Base-by-base conservation (phyloP, 2,888 invertebrate species). In the Eupithecia subfuscata region DNA sequence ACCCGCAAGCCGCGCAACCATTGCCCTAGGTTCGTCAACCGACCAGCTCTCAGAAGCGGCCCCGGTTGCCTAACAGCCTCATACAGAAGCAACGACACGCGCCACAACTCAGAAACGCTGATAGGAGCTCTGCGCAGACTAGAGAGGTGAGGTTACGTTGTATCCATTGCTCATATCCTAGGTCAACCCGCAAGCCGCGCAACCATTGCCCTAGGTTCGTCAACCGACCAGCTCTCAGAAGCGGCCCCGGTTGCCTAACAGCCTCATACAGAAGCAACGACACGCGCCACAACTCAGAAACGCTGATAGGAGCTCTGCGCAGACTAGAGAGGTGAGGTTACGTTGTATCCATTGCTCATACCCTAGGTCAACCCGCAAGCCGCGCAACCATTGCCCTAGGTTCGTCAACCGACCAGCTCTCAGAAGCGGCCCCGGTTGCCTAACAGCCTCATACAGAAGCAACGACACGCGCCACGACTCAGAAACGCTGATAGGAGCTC, bases 401-500 rank as follows among this genome's bases (percentile, higher is more conserved):
- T 40, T 9, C 40, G 40, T 40, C 9, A 40, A 40, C 40, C 40
- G 0, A 40, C 8, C 11, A 9, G 40, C 11, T 40, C 43, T 43
- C 14, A 43, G 14, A 14, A 37, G 37, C 37, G 37, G 37, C 6
- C 37, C 37, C 37, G 37, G 7, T 7, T 7, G 37, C 37, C 37
- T 6, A 37, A 37, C 37, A 37, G 37, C 37, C 37, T 37, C 37
- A 37, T 30, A 3, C 1, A 40, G 40, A 40, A 40, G 40, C 8
- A 96, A 81, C 93, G 95, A 68, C 96, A 97, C 89, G 97, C 97
- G 73, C 98, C 98, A 3, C 95, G 98, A 80, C 96, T 98, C 88
- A 98, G 98, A 95, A 98, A 99, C 92, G 97, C 99, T 76, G 99
- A 99, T 90, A 95, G 99, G 73, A 98, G 98, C 87, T 97, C 98